These are phyloP conservation scores for Junco hyemalis DNA, from an alignment of 2,113 vertebrate species.

Conservation along the genomic window DNA sequence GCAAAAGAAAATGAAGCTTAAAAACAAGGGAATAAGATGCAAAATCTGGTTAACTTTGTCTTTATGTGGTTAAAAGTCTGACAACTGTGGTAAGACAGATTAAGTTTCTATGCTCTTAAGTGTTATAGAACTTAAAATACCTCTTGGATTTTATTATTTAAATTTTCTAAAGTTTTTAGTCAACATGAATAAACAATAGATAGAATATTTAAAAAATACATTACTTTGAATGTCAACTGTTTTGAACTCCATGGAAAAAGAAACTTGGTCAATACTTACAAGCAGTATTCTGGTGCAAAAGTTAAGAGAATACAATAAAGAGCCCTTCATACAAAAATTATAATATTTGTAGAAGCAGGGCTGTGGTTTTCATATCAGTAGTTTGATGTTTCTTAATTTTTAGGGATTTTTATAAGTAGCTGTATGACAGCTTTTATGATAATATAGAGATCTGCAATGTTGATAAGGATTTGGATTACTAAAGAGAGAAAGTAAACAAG, in stretches of 20 bases:
- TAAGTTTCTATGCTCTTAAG: not conserved
- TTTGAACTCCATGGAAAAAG: not conserved
- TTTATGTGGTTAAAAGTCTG: not conserved
- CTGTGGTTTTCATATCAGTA: constrained; percentile 11
- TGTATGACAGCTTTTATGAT: constrained; percentile 9
- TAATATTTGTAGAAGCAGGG: not conserved
- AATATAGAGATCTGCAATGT: constrained; percentile 1
- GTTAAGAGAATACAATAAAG: not conserved
- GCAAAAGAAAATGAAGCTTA: not conserved
- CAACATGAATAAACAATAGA: not conserved
- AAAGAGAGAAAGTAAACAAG: constrained; percentile 37
- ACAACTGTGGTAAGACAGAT: not conserved
- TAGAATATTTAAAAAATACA: not conserved
- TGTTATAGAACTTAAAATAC: not conserved
- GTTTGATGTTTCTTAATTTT: not conserved
- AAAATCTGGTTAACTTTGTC: not conserved
- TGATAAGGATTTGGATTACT: constrained; percentile 35
- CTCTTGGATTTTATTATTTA: not conserved
- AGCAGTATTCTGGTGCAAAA: not conserved
- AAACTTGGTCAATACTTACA: not conserved
- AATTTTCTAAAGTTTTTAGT: not conserved
- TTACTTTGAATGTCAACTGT: not conserved
- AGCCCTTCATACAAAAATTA: not conserved
- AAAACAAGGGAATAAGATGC: not conserved
- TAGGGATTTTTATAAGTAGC: constrained; percentile 26